A percentile compares a stretch with the other conserved stretches of the same genome.
phyloP scores from a whole-genome alignment of 2,888 invertebrate genomes.

The Apotomis betuletana region DNA sequence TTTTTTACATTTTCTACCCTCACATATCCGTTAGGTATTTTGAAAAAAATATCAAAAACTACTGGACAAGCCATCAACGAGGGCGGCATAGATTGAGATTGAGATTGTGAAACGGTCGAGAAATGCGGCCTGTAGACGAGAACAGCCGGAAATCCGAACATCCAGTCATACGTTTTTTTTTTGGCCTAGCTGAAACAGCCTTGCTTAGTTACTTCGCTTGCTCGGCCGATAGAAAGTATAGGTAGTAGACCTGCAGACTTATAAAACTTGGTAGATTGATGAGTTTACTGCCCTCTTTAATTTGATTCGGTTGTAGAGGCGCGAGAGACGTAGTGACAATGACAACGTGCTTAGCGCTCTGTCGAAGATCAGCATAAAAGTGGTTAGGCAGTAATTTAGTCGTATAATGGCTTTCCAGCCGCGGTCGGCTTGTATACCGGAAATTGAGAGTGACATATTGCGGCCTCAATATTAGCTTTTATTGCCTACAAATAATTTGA shows the following conservation, averaged over 20 bases:
- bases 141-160: too few relatives aligned
- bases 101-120: too few relatives aligned
- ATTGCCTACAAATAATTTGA: too few relatives aligned
- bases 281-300: conserved; percentile 5
- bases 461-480: not conserved
- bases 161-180: too few relatives aligned
- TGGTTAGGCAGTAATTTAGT: conserved; percentile 25
- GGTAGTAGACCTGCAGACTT: not conserved
- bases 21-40: too few relatives aligned
- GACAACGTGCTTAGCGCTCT: conserved; percentile 16
- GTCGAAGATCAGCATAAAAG: conserved; percentile 19
- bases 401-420: conserved; percentile 12
- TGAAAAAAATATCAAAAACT: too few relatives aligned
- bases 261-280: conserved; percentile 6
- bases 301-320: conserved; percentile 7
- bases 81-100: too few relatives aligned
- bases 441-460: conserved; percentile 20
- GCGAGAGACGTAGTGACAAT: not conserved
- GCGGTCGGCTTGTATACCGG: conserved; percentile 10
- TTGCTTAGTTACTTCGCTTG: too few relatives aligned
- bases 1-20: too few relatives aligned
- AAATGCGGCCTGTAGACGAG: too few relatives aligned
- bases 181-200: too few relatives aligned
- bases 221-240: not conserved
- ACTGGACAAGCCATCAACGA: too few relatives aligned